Conservation (phyloP, 1,140 invertebrate species). For the Bombus fervidus region DNA sequence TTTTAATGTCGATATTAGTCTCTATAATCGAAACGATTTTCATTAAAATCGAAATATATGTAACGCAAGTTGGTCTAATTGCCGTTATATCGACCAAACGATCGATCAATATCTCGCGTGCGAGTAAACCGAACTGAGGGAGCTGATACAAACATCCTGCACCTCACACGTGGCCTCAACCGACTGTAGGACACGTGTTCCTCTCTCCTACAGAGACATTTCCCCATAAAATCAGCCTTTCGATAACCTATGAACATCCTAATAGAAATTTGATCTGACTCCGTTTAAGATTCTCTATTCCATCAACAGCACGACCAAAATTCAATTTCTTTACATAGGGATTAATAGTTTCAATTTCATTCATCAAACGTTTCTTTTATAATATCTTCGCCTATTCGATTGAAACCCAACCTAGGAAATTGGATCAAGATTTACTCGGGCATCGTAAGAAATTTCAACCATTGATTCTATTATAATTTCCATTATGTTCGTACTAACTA, state of each 20-base stretch:
- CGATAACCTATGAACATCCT: slow-evolving; percentile 1
- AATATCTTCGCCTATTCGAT: too few relatives aligned
- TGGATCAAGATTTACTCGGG: too few relatives aligned
- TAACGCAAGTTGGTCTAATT: slow-evolving; percentile 21
- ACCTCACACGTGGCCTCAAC: slow-evolving; percentile 43
- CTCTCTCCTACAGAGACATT: slow-evolving; percentile 47
- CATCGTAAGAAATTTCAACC: too few relatives aligned
- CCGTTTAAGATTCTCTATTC: too few relatives aligned
- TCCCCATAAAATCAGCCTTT: slow-evolving; percentile 30
- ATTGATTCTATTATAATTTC: too few relatives aligned
- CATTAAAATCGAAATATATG: too few relatives aligned
- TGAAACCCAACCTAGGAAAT: too few relatives aligned
- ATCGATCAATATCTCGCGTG: slow-evolving; percentile 20
- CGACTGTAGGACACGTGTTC: slow-evolving; percentile 45
- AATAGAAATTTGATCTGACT: not conserved
- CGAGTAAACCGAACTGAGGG: not conserved
- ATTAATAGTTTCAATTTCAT: too few relatives aligned
- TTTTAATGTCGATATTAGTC: not conserved
- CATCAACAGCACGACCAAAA: too few relatives aligned
- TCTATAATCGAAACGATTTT: not conserved
- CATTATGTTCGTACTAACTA: too few relatives aligned
- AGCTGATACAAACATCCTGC: slow-evolving; percentile 48
- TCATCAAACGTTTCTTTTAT: too few relatives aligned
- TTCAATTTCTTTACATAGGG: too few relatives aligned
- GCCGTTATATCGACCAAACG: not conserved